Conservation (phyloP, 1,140 invertebrate species). For the Rhyacophila brunnea region DNA sequence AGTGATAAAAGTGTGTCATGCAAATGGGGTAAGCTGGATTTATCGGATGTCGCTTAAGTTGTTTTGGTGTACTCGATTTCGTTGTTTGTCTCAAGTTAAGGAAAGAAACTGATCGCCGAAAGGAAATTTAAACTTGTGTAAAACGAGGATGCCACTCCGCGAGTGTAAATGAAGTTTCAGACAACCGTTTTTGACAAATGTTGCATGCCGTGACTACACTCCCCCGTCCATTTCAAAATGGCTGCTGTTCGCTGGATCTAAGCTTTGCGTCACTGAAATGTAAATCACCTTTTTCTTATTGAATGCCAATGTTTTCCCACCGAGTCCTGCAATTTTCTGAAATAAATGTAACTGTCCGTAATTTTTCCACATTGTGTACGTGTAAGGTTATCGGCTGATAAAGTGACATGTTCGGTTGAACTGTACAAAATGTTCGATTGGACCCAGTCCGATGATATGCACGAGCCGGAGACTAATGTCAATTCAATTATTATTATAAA, state of each 20-base stretch:
- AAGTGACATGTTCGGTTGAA: constrained; percentile 15
- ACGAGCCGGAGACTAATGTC: constrained; percentile 5
- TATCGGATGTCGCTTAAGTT: constrained; percentile 57
- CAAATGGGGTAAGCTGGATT: constrained; percentile 58
- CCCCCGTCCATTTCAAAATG: constrained; percentile 57
- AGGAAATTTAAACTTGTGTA: too few species aligned
- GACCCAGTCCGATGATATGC: constrained; percentile 12
- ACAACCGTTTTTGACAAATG: constrained; percentile 41
- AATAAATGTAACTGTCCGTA: background rate
- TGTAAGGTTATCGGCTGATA: background rate
- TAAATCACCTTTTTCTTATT: constrained; percentile 41
- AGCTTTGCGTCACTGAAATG: constrained; percentile 57
- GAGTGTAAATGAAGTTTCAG: constrained; percentile 3
- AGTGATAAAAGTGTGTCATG: constrained; percentile 57
- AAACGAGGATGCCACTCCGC: background rate
- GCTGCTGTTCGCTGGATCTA: constrained; percentile 56
- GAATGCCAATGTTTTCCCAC: background rate
- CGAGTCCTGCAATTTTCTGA: background rate
- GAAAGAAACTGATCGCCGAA: background rate
- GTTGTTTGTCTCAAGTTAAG: constrained; percentile 10
- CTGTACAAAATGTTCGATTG: constrained; percentile 5
- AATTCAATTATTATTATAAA: constrained; percentile 5
- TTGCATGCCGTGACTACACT: constrained; percentile 56
- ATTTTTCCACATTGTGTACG: background rate
- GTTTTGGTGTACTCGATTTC: constrained; percentile 54